Percentiles rank a stretch among this genome's conserved stretches.
Evolutionary conservation across 2,113 vertebrate species (phyloP).

Genomic region (Lampris incognitus): DNA sequence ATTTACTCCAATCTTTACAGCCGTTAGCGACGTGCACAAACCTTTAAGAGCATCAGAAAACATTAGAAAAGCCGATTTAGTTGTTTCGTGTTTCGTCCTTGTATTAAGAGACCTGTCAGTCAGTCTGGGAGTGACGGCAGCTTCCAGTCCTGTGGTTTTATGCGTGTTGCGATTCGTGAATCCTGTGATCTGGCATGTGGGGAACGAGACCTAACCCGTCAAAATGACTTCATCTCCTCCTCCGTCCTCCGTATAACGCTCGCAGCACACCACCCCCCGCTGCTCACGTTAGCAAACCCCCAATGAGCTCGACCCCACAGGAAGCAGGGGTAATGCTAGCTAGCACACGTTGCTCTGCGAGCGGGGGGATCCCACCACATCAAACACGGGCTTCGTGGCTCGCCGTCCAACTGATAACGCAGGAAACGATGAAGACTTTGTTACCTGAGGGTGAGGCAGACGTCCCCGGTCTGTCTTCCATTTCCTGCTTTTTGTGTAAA

Average conservation of each 20-base stretch:
- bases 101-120: too few species aligned
- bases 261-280: slow-evolving; percentile 8
- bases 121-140: too few species aligned
- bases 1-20: too few species aligned
- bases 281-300: slow-evolving; percentile 24
- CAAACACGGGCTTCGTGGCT: slow-evolving; percentile 9
- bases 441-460: neutral
- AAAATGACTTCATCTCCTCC: slow-evolving; percentile 50
- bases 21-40: too few species aligned
- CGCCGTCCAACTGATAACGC: slow-evolving; percentile 33
- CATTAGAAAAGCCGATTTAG: too few species aligned
- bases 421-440: slow-evolving; percentile 3
- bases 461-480: neutral
- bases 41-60: too few species aligned
- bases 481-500: neutral
- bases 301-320: slow-evolving; percentile 37
- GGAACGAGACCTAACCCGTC: slow-evolving; percentile 52
- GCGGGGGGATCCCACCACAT: slow-evolving; percentile 24
- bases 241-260: slow-evolving; percentile 13
- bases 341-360: slow-evolving; percentile 11
- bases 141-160: too few species aligned
- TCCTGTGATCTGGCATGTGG: slow-evolving; percentile 1
- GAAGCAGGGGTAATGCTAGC: slow-evolving; percentile 29
- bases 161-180: too few species aligned
- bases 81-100: too few species aligned